Evolutionary conservation across 1,140 invertebrate species (phyloP).

Genomic region (Nomia melanderi): DNA sequence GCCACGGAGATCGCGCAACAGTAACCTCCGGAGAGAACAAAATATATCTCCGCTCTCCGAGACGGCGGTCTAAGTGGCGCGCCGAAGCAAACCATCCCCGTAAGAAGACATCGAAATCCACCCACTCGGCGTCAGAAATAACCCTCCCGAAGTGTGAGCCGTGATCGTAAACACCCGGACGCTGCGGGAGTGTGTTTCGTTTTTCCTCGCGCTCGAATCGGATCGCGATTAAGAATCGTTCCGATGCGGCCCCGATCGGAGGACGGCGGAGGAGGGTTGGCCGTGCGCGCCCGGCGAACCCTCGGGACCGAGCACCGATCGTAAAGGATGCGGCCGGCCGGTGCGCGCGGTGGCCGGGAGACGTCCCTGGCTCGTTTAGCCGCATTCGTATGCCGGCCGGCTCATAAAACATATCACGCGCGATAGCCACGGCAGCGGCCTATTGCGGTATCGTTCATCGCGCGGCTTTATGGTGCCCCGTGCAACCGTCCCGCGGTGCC

Average conservation of each 20-base stretch:
- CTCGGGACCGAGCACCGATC: slow-evolving; percentile 8
- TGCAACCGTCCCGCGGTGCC: slow-evolving; percentile 22
- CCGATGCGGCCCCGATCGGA: not conserved
- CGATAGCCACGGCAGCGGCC: slow-evolving; percentile 42
- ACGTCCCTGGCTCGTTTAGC: slow-evolving; percentile 46
- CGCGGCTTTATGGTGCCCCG: slow-evolving; percentile 67
- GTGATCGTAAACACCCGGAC: not conserved
- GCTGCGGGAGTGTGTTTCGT: not conserved
- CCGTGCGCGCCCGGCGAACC: slow-evolving; percentile 8
- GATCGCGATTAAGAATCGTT: slow-evolving; percentile 1
- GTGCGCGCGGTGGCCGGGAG: not conserved
- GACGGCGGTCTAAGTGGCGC: no score
- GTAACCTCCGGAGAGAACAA: no score
- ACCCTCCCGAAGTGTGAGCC: not conserved
- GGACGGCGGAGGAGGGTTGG: not conserved
- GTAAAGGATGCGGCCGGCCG: slow-evolving; percentile 19
- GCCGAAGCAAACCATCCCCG: no score
- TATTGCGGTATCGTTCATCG: slow-evolving; percentile 71
- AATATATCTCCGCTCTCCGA: no score
- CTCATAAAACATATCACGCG: slow-evolving; percentile 68
- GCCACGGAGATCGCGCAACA: no score
- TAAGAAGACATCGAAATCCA: not conserved
- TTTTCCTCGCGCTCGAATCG: not conserved
- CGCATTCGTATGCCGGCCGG: slow-evolving; percentile 53
- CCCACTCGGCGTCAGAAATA: not conserved